These are phyloP conservation scores for Lithophane ornitopus DNA, from an alignment of 2,888 invertebrate genomes.

Conservation along the genomic window DNA sequence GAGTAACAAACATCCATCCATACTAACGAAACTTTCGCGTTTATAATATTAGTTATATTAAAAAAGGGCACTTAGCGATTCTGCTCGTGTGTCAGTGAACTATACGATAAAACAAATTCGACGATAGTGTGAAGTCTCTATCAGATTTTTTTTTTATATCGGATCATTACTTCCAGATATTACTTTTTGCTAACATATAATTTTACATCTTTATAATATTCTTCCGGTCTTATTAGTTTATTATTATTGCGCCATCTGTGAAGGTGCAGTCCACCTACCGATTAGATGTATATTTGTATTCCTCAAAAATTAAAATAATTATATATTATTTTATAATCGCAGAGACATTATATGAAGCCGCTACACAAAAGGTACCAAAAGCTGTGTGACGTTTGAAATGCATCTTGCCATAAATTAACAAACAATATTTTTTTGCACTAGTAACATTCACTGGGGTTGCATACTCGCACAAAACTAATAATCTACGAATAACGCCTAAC, in stretches of 20 bases:
- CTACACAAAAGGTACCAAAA: conserved; percentile 51
- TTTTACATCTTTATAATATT: background rate
- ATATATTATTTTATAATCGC: conserved; percentile 43
- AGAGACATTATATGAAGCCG: conserved; percentile 63
- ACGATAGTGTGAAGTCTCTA: background rate
- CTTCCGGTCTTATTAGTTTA: too few species aligned
- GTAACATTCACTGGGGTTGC: conserved; percentile 47
- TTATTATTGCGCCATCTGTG: background rate
- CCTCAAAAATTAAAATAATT: background rate
- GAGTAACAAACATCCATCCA: too few species aligned
- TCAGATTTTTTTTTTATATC: background rate
- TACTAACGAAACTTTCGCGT: too few species aligned
- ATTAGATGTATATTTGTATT: background rate
- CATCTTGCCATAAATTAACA: conserved; percentile 49
- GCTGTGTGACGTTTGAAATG: conserved; percentile 49
- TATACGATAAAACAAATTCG: background rate
- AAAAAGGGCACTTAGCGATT: too few species aligned
- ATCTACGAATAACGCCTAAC: conserved; percentile 23
- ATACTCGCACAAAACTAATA: conserved; percentile 41
- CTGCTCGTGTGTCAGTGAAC: too few species aligned
- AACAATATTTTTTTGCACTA: conserved; percentile 32
- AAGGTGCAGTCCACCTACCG: background rate
- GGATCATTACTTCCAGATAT: background rate
- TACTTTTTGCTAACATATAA: background rate
- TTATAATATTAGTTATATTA: too few species aligned